Conservation (phyloP, 2,113 vertebrate species). For the Vulpes ferrilata region DNA sequence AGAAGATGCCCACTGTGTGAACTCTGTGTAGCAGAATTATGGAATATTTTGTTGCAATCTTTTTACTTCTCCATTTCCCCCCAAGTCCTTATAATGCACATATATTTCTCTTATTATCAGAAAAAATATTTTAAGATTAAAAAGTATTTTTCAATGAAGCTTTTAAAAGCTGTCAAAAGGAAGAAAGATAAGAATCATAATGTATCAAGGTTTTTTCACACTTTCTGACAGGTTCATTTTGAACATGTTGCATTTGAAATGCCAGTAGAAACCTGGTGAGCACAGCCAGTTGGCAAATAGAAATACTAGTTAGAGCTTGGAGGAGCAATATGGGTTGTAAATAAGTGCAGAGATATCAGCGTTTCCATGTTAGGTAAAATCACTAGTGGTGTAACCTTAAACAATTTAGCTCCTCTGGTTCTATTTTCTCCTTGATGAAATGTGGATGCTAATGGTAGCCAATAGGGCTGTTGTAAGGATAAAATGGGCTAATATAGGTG, state of each 20-base stretch:
- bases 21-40: slow-evolving; percentile 4
- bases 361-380: neutral
- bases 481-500: slow-evolving; percentile 24
- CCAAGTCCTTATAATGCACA: neutral
- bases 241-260: slow-evolving; percentile 5
- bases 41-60: neutral
- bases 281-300: neutral
- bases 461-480: neutral
- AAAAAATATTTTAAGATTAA: slow-evolving; percentile 59
- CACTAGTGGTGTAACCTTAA: neutral
- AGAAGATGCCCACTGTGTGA: neutral
- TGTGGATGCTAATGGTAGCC: neutral
- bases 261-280: neutral
- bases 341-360: neutral
- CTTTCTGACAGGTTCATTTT: slow-evolving; percentile 12
- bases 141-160: slow-evolving; percentile 23
- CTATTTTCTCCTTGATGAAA: slow-evolving; percentile 29
- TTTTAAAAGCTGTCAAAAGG: neutral
- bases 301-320: neutral
- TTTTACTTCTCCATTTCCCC: neutral
- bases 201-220: neutral
- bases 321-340: neutral
- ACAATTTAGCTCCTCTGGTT: neutral
- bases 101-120: slow-evolving; percentile 15
- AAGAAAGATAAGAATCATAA: neutral